These are phyloP conservation scores for Manis pentadactyla DNA, from an alignment of 2,797 vertebrate genomes.

Conservation along the genomic window DNA sequence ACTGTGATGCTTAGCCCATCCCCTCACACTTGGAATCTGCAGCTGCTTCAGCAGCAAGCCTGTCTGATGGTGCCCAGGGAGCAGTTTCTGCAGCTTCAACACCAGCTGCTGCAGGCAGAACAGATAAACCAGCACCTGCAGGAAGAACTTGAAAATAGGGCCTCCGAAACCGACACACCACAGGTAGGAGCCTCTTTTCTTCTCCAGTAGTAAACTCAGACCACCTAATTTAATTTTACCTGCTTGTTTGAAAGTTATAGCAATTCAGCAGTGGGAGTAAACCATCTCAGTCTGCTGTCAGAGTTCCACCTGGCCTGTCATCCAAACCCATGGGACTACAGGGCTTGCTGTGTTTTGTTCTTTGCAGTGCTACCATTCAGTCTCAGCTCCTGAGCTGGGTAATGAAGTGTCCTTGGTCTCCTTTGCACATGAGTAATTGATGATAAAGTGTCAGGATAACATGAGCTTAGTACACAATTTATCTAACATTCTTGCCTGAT, in stretches of 20 bases:
- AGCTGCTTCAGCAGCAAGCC: constrained; percentile 88
- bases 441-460: neutral
- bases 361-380: neutral
- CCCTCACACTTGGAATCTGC: constrained; percentile 75
- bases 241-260: constrained; percentile 56
- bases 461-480: neutral
- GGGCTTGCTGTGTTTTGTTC: neutral
- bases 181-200: constrained; percentile 82
- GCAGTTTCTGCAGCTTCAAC: constrained; percentile 87
- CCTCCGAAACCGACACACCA: constrained; percentile 89
- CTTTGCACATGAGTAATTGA: neutral
- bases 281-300: neutral
- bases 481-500: neutral
- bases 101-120: constrained; percentile 89
- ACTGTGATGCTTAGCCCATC: constrained; percentile 84
- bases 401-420: neutral
- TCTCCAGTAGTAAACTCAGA: rapidly evolving
- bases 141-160: constrained; percentile 88
- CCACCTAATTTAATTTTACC: neutral
- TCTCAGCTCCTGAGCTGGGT: neutral
- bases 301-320: neutral
- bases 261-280: constrained; percentile 66
- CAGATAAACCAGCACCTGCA: constrained; percentile 88
- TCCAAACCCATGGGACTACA: neutral
- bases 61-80: constrained; percentile 85